phyloP scores from a whole-genome alignment of 1,140 invertebrate genomes.

The Drosophila ambigua region DNA sequence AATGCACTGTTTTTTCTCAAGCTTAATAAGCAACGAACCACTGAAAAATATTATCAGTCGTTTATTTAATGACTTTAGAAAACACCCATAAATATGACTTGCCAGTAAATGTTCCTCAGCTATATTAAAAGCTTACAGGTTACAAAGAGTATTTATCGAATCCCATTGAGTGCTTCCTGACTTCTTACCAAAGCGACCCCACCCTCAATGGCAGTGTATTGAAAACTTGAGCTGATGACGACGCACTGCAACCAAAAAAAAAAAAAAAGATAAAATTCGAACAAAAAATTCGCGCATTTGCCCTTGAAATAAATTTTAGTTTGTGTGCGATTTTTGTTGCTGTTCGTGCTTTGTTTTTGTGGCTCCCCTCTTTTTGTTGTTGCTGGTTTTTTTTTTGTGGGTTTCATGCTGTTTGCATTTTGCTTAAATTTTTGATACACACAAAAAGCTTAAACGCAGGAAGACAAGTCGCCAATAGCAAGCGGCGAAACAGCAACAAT shows the following conservation, averaged over 20 bases:
- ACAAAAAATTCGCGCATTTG: conserved; percentile 69
- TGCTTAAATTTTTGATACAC: conserved; percentile 73
- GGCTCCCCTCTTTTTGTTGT: conserved; percentile 47
- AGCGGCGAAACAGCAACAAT: conserved; percentile 20
- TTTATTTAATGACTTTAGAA: no score
- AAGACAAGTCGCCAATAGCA: conserved; percentile 63
- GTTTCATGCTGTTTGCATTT: conserved; percentile 68
- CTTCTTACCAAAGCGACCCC: not conserved
- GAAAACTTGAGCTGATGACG: conserved; percentile 46
- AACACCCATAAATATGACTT: no score
- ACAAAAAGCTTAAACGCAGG: conserved; percentile 65
- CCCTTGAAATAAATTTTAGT: conserved; percentile 81
- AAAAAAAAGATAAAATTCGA: conserved; percentile 21
- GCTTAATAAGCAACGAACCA: no score
- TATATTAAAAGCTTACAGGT: no score
- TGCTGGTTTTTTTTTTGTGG: conserved; percentile 30
- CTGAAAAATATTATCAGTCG: no score
- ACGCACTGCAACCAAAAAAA: conserved; percentile 54
- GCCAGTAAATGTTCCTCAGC: no score
- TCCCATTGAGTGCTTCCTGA: not conserved
- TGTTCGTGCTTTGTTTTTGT: conserved; percentile 32
- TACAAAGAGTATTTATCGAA: no score
- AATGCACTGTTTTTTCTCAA: no score
- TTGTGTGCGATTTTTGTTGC: conserved; percentile 60
- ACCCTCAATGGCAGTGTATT: conserved; percentile 41